Base-by-base conservation (phyloP, 2,888 invertebrate species). In the Elegia similella region DNA sequence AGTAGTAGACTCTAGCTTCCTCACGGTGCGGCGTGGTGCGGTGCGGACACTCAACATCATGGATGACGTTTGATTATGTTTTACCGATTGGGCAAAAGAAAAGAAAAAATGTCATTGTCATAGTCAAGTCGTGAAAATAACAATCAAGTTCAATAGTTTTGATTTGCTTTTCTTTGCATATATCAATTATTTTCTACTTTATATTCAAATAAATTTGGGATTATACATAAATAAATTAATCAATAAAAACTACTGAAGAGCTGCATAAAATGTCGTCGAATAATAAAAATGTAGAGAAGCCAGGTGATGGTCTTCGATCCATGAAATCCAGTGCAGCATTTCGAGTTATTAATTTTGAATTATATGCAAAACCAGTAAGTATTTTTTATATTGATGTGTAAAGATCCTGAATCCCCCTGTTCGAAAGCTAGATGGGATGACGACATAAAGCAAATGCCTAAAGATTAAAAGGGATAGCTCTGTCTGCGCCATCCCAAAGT, bases 321-420 rank as follows among this genome's bases (percentile, higher is more conserved):
- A 80, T 97, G 63, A 92, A 88, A 82, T 95, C 96, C 13, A 95
- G 96, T 2, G 93, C 92, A 67, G 92, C 96, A 32, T 98, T 98
- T 80, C 93, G 95, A 74, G 93, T 95, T 30, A 90, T 97, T 0
- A 98, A 98, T 87, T 98, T 96, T 86, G 98, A 98, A 85, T 90
- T 98, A 1, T 98, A 97, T 80, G 94, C 95, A 0, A 97, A 95
- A 85, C 98, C 97, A 61, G 98, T 98, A 93, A 93, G 95, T 88
- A 38, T 38, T 47, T 48, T 10, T 44, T 34, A 52, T 43, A 23
- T 3, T 3, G 23, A 23, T 23, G 2, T 23, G 23, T 23, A 3
- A 23, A 3, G 5, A 23, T 23, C 2, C 23, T 23, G 23, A 23
- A 23, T 23, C 5, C 23, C 23, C 23, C 2, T 5, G 23, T 23